These are phyloP conservation scores for Hippocampus barbouri DNA, from an alignment of 2,113 vertebrate genomes.

Conservation along the genomic window DNA sequence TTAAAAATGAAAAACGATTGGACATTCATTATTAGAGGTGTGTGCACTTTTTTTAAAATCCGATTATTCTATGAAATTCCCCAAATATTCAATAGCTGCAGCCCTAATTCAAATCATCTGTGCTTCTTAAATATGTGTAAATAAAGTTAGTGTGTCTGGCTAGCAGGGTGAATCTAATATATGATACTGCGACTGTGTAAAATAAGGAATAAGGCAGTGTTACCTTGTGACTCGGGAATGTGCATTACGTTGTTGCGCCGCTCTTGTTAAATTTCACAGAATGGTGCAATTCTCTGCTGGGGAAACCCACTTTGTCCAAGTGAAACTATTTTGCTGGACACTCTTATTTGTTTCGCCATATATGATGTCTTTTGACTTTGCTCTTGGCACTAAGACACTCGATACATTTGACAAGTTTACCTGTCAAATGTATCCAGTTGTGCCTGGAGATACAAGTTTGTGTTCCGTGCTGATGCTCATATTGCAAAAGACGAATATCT, in stretches of 20 bases:
- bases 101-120: not conserved
- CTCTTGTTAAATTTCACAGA: constrained; percentile 1
- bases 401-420: not conserved
- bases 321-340: not conserved
- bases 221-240: not conserved
- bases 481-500: too few relatives aligned
- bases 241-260: not conserved
- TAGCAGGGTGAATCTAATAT: too few relatives aligned
- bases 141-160: not conserved
- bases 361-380: not conserved
- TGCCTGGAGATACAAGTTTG: too few relatives aligned
- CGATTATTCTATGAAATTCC: too few relatives aligned
- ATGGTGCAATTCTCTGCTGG: not conserved
- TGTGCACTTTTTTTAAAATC: too few relatives aligned
- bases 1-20: too few relatives aligned
- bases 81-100: too few relatives aligned
- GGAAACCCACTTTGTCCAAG: constrained; percentile 3
- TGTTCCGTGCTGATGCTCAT: too few relatives aligned
- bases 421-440: too few relatives aligned
- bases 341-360: accelerated
- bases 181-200: not conserved
- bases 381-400: not conserved
- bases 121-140: not conserved
- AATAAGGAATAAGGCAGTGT: not conserved
- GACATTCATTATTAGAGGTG: too few relatives aligned